phyloP scores from a whole-genome alignment of 2,888 invertebrate species.

The Eupithecia centaureata region DNA sequence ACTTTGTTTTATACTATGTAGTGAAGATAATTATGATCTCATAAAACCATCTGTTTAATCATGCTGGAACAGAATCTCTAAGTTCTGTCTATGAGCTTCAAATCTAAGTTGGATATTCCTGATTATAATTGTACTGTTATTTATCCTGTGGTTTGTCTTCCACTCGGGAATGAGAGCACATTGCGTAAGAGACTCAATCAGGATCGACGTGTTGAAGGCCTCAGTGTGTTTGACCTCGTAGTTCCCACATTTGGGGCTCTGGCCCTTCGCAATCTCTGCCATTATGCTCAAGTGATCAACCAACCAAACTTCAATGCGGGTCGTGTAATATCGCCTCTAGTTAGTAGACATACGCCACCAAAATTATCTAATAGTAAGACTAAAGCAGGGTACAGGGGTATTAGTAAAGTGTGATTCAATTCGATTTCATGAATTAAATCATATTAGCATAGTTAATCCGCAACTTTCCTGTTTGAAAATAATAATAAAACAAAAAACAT shows the following conservation, averaged over 20 bases:
- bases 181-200: conserved; percentile 17
- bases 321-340: conserved; percentile 3
- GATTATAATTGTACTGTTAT: not conserved
- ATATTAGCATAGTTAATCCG: not conserved
- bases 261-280: conserved; percentile 20
- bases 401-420: not conserved
- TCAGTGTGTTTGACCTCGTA: conserved; percentile 27
- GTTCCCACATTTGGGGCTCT: conserved; percentile 25
- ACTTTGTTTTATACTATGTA: too few relatives aligned
- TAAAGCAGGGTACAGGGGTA: not conserved
- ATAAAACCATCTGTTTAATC: not conserved
- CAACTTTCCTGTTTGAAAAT: not conserved
- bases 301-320: conserved; percentile 18
- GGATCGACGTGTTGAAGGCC: conserved; percentile 25
- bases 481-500: conserved; percentile 31
- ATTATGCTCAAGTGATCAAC: conserved; percentile 9
- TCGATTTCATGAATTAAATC: not conserved
- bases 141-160: not conserved
- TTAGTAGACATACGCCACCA: not conserved
- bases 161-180: conserved; percentile 6
- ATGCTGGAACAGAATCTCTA: not conserved
- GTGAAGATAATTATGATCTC: not conserved
- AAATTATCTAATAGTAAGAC: too few relatives aligned
- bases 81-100: not conserved
- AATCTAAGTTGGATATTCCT: not conserved